Evolutionary conservation across 2,888 invertebrate species (phyloP), one percentile per base, ranked within the genome.

Genomic region (Cataglyphis livida): DNA sequence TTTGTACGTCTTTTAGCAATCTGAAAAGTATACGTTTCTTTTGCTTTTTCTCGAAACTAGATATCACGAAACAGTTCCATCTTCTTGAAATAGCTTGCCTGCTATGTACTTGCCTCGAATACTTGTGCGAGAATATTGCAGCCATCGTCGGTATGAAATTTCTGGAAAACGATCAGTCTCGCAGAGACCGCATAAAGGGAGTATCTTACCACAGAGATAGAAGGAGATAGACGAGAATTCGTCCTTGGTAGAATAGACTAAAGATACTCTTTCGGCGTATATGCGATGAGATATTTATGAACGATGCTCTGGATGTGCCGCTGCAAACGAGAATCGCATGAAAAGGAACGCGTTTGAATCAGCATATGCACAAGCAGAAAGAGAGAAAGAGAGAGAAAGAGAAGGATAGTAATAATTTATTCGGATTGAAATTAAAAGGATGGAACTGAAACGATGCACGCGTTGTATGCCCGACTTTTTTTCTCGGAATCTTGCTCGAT

Each of bases 341-440:
- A 64, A 59, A 64, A 73, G 82, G 32, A 10, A 48, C 28, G 65
- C 76, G 38, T 51, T 66, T 73, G 71, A 76, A 76, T 71, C 66
- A 54, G n/a, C 21, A 21, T 38, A 70, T 59, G 28, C 25, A 35
- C 51, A 64, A 74, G 73, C 25, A 35, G 0, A 35, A 35, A 35
- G 61, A 18, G 18, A 21, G 48, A 35, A 21, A 62, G 18, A 25
- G 32, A 74, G 44, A 65, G n/a, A 64, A 18, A 48, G 5, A 48
- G 18, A 48, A 48, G 18, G 18, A 48, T 18, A 44, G 65, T 44
- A 44, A 65, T 35, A 61, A 78, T 74, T 32, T 74, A 68, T 62
- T 76, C 71, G n/a, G 32, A 51, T 35, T 25, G 73, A 73, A 68
- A 85, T 82, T 57, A 79, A 85, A 64, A 41, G 59, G 57, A 44